Evolutionary conservation across 1,140 invertebrate genomes (phyloP).

Genomic region (Nasonia longicornis): DNA sequence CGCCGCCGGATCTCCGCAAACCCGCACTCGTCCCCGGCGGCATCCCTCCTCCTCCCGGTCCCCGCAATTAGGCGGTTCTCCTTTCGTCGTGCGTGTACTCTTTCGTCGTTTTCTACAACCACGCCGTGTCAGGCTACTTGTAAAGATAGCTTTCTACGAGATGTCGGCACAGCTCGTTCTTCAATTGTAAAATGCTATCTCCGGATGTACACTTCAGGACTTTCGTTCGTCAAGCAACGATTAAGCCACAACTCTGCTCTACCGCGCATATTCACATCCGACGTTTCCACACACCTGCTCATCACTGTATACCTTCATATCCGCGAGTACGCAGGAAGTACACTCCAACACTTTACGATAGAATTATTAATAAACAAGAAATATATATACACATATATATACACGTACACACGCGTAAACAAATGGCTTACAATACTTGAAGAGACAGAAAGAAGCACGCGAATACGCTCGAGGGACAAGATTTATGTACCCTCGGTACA

Average conservation of each 20-base stretch:
- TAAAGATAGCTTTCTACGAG: background rate
- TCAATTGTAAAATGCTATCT: background rate
- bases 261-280: background rate
- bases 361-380: slow-evolving; percentile 4
- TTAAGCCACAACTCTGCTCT: background rate
- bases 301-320: background rate
- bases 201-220: background rate
- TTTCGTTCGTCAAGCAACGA: slow-evolving; percentile 14
- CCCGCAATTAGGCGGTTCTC: background rate
- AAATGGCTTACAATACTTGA: slow-evolving; percentile 26
- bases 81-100: background rate
- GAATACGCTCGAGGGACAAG: background rate
- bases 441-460: background rate
- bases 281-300: slow-evolving; percentile 7
- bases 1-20: background rate
- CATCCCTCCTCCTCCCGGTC: too few relatives aligned
- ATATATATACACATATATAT: background rate
- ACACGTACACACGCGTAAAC: background rate
- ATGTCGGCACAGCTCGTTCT: slow-evolving; percentile 14
- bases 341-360: background rate
- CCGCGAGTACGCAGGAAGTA: slow-evolving; percentile 4
- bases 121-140: too few relatives aligned
- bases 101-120: background rate
- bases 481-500: background rate
- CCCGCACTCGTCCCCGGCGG: too few relatives aligned